phyloP scores from a whole-genome alignment of 2,113 vertebrate genomes.

The Coreoperca whiteheadi region DNA sequence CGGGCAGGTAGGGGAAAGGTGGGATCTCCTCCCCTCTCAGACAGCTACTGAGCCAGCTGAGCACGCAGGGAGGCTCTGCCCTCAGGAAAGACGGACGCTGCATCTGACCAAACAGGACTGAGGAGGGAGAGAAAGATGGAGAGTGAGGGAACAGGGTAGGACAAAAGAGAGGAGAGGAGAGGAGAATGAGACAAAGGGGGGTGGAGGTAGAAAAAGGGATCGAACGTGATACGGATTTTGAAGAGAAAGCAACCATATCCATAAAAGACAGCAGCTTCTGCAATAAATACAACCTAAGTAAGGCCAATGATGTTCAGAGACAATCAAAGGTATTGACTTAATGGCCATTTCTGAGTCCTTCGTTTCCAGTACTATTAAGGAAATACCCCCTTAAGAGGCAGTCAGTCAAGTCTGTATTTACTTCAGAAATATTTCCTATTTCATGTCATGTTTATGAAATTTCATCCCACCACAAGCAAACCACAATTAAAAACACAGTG shows the following conservation, averaged over 20 bases:
- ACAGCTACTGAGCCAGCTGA: slow-evolving; percentile 93
- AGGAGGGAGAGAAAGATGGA: background rate
- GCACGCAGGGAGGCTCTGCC: slow-evolving; percentile 91
- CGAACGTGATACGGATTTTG: too few relatives aligned
- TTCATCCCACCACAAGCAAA: too few relatives aligned
- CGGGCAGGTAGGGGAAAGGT: slow-evolving; percentile 92
- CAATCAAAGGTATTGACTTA: background rate
- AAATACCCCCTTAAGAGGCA: too few relatives aligned
- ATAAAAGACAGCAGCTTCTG: background rate
- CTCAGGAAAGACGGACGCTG: slow-evolving; percentile 89
- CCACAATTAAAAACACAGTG: too few relatives aligned
- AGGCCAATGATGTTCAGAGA: background rate
- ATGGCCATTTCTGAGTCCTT: background rate
- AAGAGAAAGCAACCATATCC: background rate
- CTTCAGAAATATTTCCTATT: too few relatives aligned
- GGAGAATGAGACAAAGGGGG: too few relatives aligned
- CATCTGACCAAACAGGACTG: slow-evolving; percentile 92
- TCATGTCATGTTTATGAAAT: too few relatives aligned
- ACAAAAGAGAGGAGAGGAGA: background rate
- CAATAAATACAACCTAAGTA: background rate
- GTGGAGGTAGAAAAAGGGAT: too few relatives aligned
- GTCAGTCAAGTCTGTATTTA: too few relatives aligned
- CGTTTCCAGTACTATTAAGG: too few relatives aligned
- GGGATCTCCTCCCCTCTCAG: slow-evolving; percentile 86
- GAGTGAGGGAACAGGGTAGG: background rate